Evolutionary conservation across 2,888 invertebrate species (phyloP).

Genomic region (Cantharis rustica): DNA sequence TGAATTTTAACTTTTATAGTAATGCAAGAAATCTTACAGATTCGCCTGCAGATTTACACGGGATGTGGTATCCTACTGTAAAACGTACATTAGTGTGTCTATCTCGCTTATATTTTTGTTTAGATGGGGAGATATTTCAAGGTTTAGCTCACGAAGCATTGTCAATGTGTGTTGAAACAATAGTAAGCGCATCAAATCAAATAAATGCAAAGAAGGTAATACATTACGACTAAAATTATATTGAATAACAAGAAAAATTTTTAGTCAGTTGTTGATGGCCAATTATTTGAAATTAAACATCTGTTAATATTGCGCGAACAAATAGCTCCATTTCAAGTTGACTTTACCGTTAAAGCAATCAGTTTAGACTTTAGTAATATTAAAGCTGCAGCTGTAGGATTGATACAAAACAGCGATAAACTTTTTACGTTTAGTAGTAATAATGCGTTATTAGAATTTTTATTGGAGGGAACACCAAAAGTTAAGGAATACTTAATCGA

Average conservation of each 20-base stretch:
- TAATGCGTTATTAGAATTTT: conserved; percentile 91
- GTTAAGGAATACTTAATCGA: conserved; percentile 91
- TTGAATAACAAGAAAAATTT: conserved; percentile 34
- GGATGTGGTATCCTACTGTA: conserved; percentile 99
- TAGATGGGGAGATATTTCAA: conserved; percentile 95
- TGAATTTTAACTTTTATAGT: not conserved
- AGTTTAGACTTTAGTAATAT: conserved; percentile 92
- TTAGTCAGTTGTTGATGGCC: conserved; percentile 84
- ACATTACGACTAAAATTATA: not conserved
- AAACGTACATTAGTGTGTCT: conserved; percentile 92
- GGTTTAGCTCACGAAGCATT: conserved; percentile 96
- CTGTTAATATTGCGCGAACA: conserved; percentile 95
- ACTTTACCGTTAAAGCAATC: conserved; percentile 91
- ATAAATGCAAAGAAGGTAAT: conserved; percentile 74
- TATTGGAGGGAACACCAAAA: conserved; percentile 90
- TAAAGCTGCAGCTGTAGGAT: conserved; percentile 80
- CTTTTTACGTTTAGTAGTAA: conserved; percentile 81
- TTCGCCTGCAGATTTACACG: conserved; percentile 83
- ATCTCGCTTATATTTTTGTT: conserved; percentile 88
- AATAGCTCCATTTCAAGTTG: conserved; percentile 97
- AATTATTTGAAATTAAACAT: conserved; percentile 98
- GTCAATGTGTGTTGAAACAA: conserved; percentile 87
- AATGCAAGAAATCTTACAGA: conserved; percentile 32
- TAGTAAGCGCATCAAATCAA: conserved; percentile 78
- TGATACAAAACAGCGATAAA: conserved; percentile 78